Conservation (phyloP, 2,113 vertebrate species). For the Pedetes capensis region DNA sequence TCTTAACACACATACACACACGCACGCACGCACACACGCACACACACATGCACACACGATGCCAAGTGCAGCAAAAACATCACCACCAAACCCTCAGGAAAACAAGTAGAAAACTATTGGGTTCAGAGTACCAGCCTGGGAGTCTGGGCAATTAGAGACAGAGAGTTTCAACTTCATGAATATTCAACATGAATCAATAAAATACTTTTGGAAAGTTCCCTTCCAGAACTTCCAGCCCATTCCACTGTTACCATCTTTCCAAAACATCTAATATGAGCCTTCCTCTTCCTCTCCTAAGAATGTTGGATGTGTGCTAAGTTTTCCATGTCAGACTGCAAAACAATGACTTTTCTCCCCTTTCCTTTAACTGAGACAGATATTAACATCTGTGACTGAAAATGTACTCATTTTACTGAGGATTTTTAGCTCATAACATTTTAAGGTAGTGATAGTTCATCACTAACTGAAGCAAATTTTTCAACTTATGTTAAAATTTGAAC, state of each 20-base stretch:
- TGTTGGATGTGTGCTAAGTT: conserved; percentile 25
- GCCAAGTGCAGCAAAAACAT: conserved; percentile 67
- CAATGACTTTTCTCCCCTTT: neutral
- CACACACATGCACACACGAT: conserved; percentile 33
- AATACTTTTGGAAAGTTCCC: conserved; percentile 53
- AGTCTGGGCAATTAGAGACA: conserved; percentile 43
- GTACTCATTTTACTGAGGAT: neutral
- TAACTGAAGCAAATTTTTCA: neutral
- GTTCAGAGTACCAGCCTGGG: conserved; percentile 3
- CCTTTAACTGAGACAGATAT: neutral
- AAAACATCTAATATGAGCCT: neutral
- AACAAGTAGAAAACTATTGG: conserved; percentile 9
- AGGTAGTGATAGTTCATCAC: neutral
- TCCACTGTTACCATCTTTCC: conserved; percentile 41
- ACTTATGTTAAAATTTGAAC: neutral
- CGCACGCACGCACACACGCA: conserved; percentile 11
- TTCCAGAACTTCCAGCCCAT: conserved; percentile 32
- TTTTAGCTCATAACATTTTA: conserved; percentile 19
- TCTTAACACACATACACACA: conserved; percentile 57
- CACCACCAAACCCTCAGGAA: neutral
- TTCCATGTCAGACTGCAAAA: conserved; percentile 45
- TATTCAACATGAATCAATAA: conserved; percentile 65
- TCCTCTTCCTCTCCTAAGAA: conserved; percentile 63
- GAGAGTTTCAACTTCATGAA: conserved; percentile 67
- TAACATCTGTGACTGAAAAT: neutral